These are phyloP conservation scores for Drosophila chauvacae DNA, from an alignment of 1,140 invertebrate genomes.

Conservation along the genomic window DNA sequence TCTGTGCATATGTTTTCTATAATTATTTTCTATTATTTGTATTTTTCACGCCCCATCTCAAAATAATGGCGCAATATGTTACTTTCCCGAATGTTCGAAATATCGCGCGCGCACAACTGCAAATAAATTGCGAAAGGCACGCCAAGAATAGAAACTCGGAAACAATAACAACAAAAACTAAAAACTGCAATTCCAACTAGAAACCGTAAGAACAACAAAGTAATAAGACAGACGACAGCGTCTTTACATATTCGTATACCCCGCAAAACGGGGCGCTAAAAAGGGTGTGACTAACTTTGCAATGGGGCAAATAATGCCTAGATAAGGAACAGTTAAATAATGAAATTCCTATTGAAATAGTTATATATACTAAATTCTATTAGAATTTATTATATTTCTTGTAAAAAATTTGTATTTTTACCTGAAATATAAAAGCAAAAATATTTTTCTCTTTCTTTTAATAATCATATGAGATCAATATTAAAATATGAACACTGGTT, in stretches of 20 bases:
- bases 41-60: conserved; percentile 7
- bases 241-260: conserved; percentile 32
- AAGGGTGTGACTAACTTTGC: conserved; percentile 23
- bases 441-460: neutral
- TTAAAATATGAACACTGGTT: neutral
- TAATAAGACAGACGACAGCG: conserved; percentile 27
- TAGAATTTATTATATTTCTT: neutral
- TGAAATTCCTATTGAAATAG: neutral
- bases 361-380: neutral
- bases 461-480: neutral
- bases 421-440: neutral
- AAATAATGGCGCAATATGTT: conserved; percentile 26
- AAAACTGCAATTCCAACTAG: conserved; percentile 14
- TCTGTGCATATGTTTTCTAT: neutral
- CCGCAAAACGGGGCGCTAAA: neutral
- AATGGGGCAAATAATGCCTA: conserved; percentile 1
- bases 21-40: neutral
- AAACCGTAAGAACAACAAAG: conserved; percentile 41
- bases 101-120: conserved; percentile 58
- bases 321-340: neutral
- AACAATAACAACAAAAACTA: conserved; percentile 21
- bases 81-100: conserved; percentile 43
- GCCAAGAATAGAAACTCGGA: conserved; percentile 35
- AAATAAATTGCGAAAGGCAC: conserved; percentile 76
- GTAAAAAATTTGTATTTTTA: neutral